These are phyloP conservation scores for Himalopsyche japonica DNA, from an alignment of 2,888 invertebrate genomes.

Conservation along the genomic window DNA sequence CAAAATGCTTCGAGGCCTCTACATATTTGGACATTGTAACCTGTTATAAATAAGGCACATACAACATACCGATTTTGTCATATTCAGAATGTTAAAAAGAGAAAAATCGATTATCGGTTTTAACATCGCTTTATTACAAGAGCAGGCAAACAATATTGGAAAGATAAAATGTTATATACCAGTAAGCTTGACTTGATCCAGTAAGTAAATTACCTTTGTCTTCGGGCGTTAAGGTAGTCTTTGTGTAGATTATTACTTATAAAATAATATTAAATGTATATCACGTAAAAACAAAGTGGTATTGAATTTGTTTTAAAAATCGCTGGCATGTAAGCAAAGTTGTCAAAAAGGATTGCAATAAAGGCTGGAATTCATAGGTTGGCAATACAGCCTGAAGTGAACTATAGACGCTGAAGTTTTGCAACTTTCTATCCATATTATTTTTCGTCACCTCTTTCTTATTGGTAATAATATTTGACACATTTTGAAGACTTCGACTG, in stretches of 20 bases:
- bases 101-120: not conserved
- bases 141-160: constrained; percentile 21
- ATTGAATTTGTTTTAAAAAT: too few species aligned
- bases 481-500: too few species aligned
- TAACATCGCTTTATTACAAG: not conserved
- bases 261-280: not conserved
- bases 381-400: too few species aligned
- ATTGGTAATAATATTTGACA: too few species aligned
- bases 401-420: too few species aligned
- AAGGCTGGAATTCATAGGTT: too few species aligned
- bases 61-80: not conserved
- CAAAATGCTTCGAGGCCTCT: not conserved
- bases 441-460: too few species aligned
- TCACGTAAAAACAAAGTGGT: too few species aligned
- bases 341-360: too few species aligned
- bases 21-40: not conserved
- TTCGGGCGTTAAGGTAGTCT: not conserved
- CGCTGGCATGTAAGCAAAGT: too few species aligned
- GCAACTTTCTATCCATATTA: too few species aligned
- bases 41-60: not conserved
- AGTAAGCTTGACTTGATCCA: not conserved
- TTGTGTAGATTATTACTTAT: not conserved
- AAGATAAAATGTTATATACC: not conserved
- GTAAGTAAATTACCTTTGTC: constrained; percentile 2
- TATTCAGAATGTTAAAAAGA: not conserved